phyloP scores from a whole-genome alignment of 2,888 invertebrate genomes.

The Macrosoma leucophasiata region DNA sequence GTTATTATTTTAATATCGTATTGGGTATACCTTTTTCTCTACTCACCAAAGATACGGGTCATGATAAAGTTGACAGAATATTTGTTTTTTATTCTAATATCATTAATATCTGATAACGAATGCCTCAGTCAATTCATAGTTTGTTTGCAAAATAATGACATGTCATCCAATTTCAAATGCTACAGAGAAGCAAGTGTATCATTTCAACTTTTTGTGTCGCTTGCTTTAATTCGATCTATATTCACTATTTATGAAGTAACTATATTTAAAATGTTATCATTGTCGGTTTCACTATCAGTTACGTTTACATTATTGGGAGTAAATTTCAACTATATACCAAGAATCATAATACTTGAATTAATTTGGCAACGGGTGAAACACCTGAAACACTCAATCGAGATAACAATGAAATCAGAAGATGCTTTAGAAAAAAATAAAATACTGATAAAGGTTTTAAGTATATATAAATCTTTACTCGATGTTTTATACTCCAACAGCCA shows the following conservation, averaged over 20 bases:
- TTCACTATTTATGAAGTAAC: not conserved
- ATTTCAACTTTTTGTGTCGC: not conserved
- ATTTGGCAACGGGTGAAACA: slow-evolving; percentile 8
- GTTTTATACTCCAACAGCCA: not conserved
- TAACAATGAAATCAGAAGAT: no score
- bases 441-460: not conserved
- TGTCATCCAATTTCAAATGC: not conserved
- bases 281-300: not conserved
- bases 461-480: not conserved
- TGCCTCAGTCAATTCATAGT: not conserved
- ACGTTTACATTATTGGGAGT: not conserved
- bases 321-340: slow-evolving; percentile 3
- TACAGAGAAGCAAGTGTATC: not conserved
- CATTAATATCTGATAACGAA: no score
- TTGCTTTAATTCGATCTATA: not conserved
- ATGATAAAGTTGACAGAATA: no score
- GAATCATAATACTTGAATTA: slow-evolving; percentile 12
- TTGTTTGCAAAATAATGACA: not conserved
- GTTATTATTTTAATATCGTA: no score
- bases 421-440: slow-evolving; percentile 7
- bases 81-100: no score
- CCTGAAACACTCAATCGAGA: no score
- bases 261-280: not conserved
- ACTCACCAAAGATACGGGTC: no score
- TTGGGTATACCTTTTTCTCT: no score